These are phyloP conservation scores for Ctenoplectra terminalis DNA, from an alignment of 1,140 invertebrate species.

Conservation along the genomic window DNA sequence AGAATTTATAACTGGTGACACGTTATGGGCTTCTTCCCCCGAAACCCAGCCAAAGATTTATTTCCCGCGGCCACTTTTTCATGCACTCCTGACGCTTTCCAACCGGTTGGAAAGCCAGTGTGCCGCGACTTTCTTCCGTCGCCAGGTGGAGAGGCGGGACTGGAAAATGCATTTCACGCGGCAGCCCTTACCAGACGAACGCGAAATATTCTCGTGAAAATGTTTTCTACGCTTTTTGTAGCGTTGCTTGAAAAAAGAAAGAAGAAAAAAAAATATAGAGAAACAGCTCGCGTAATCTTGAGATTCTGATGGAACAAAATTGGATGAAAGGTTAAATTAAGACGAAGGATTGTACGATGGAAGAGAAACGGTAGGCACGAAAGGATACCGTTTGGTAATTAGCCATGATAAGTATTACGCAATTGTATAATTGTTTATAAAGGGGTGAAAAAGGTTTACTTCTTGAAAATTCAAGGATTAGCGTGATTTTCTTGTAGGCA, in stretches of 20 bases:
- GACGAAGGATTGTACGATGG: too few relatives aligned
- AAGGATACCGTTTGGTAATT: neutral
- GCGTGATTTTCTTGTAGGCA: neutral
- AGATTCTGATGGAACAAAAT: too few relatives aligned
- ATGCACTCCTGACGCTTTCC: neutral
- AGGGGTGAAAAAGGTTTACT: neutral
- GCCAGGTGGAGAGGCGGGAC: neutral
- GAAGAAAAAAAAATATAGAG: too few relatives aligned
- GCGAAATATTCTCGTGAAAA: neutral
- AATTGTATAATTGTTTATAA: neutral
- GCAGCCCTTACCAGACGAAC: neutral
- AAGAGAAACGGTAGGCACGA: neutral
- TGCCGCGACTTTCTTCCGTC: neutral
- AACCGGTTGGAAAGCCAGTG: neutral
- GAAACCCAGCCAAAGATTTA: conserved; percentile 52
- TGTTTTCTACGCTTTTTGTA: neutral
- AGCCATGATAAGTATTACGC: conserved; percentile 7
- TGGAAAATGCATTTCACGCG: conserved; percentile 3
- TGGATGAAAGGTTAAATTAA: too few relatives aligned
- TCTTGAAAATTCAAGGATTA: neutral
- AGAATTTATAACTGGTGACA: conserved; percentile 65
- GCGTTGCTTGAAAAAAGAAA: neutral
- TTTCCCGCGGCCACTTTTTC: conserved; percentile 47
- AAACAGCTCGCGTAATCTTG: too few relatives aligned
- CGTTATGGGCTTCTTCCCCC: conserved; percentile 40